Evolutionary conservation across 2,888 invertebrate species (phyloP).

Genomic region (Orgyia antiqua): DNA sequence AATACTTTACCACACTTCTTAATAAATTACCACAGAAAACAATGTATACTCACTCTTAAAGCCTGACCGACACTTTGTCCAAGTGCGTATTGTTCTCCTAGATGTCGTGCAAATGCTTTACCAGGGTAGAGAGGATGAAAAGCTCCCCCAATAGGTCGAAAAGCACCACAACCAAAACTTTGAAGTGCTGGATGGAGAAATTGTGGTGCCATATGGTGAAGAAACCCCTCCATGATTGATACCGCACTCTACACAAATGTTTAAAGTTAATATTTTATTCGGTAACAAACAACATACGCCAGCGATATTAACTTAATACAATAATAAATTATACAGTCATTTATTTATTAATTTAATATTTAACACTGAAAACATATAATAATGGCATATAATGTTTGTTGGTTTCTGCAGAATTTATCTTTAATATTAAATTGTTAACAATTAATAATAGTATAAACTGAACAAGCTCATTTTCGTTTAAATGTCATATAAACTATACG

Average conservation of each 20-base stretch:
- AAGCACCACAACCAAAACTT: slow-evolving; percentile 73
- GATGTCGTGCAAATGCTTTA: slow-evolving; percentile 69
- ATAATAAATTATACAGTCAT: no score
- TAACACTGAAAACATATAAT: no score
- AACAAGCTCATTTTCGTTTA: no score
- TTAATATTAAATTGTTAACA: no score
- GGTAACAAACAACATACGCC: slow-evolving; percentile 2
- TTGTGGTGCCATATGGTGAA: slow-evolving; percentile 75
- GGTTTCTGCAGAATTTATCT: no score
- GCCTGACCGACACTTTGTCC: slow-evolving; percentile 72
- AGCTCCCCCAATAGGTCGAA: slow-evolving; percentile 70
- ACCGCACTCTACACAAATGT: slow-evolving; percentile 25
- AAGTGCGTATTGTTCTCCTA: slow-evolving; percentile 71
- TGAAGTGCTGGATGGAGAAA: slow-evolving; percentile 73
- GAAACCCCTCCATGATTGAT: slow-evolving; percentile 67
- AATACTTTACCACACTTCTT: no score
- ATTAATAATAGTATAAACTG: no score
- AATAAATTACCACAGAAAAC: no score
- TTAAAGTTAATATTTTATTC: background rate
- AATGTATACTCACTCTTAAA: slow-evolving; percentile 55
- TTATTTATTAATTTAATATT: no score
- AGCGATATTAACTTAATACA: slow-evolving; percentile 1
- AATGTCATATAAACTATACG: no score
- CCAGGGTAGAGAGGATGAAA: slow-evolving; percentile 73
- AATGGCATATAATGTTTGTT: no score